Conservation (phyloP, 1,140 invertebrate genomes). For the Leptoteleia sp. region DNA sequence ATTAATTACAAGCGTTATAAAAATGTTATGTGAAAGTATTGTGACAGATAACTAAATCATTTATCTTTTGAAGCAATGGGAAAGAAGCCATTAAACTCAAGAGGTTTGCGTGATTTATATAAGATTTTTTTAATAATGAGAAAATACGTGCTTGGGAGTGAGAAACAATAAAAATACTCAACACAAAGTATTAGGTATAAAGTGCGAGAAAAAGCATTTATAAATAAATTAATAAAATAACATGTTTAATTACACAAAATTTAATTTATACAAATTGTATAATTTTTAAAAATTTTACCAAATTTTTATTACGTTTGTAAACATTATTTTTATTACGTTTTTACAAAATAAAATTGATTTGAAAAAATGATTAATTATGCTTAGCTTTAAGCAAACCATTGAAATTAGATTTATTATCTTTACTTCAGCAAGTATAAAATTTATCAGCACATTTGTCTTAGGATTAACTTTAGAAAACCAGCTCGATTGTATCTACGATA, state of each 20-base stretch:
- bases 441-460: slow-evolving; percentile 53
- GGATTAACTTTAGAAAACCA: slow-evolving; percentile 57
- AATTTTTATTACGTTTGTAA: too few relatives aligned
- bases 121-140: slow-evolving; percentile 12
- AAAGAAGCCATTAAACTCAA: slow-evolving; percentile 13
- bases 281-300: too few relatives aligned
- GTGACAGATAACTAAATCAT: slow-evolving; percentile 1
- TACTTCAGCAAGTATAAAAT: slow-evolving; percentile 32
- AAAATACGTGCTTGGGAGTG: not conserved
- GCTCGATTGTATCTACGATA: slow-evolving; percentile 63
- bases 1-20: not conserved
- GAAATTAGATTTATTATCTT: not conserved
- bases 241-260: too few relatives aligned
- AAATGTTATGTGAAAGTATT: slow-evolving; percentile 6
- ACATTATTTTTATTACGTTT: too few relatives aligned
- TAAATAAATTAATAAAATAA: not conserved
- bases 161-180: slow-evolving; percentile 4
- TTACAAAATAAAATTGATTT: too few relatives aligned
- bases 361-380: too few relatives aligned
- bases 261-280: too few relatives aligned
- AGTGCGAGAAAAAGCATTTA: too few relatives aligned
- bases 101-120: slow-evolving; percentile 19
- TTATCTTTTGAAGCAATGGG: not conserved
- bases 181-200: not conserved
- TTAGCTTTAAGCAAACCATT: too few relatives aligned